Percentiles rank a stretch among this genome's conserved stretches.
phyloP scores from a whole-genome alignment of 2,797 vertebrate genomes.

The Manis crassicaudata region DNA sequence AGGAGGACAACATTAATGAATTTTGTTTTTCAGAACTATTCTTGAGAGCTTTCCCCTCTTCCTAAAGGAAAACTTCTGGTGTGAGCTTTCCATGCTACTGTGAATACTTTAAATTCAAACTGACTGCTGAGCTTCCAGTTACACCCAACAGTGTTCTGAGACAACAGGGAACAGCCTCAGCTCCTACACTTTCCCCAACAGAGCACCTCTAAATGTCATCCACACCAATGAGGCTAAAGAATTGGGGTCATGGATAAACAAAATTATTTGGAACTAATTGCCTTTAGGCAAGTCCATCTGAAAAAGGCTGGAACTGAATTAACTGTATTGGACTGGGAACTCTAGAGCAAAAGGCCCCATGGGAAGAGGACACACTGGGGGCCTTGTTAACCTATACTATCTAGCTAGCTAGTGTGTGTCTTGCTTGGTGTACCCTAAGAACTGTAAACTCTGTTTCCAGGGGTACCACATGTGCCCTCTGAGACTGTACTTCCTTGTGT shows the following conservation, averaged over 20 bases:
- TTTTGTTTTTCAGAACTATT: slow-evolving; percentile 17
- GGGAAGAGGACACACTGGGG: background rate
- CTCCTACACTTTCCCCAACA: background rate
- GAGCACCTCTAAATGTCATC: background rate
- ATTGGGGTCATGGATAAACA: background rate
- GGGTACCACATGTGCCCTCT: background rate
- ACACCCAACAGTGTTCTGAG: background rate
- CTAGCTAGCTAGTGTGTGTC: background rate
- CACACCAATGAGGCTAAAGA: background rate
- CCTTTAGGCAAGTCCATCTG: background rate
- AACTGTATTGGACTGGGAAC: background rate
- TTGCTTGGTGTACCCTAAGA: background rate
- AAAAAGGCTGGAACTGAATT: background rate
- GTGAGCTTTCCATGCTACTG: background rate
- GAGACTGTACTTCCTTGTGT: background rate
- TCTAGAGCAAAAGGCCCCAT: background rate
- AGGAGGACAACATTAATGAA: background rate
- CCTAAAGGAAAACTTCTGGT: background rate
- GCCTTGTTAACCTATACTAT: background rate
- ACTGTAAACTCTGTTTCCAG: slow-evolving; percentile 6
- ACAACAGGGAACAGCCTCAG: background rate
- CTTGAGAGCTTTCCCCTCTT: background rate
- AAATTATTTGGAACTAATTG: background rate
- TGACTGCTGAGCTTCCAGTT: background rate
- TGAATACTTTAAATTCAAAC: background rate